Evolutionary conservation across 2,797 vertebrate genomes (phyloP).

Genomic region (Labroides dimidiatus): DNA sequence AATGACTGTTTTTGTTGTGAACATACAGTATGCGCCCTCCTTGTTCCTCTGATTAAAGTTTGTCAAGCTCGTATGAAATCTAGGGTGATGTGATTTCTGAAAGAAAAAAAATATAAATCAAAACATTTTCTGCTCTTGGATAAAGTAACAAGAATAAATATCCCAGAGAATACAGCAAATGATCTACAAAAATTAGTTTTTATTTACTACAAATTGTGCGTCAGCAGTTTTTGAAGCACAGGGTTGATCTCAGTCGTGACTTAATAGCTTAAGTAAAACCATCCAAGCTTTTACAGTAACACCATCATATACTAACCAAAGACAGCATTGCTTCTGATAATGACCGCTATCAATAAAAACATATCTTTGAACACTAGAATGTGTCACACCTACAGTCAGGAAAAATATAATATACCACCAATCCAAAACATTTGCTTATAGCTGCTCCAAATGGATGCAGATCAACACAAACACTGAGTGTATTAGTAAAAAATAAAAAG

Average conservation of each 20-base stretch:
- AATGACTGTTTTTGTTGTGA: slow-evolving; percentile 21
- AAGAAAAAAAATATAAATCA: slow-evolving; percentile 17
- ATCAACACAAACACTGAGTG: slow-evolving; percentile 42
- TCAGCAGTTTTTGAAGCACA: slow-evolving; percentile 54
- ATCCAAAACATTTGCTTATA: slow-evolving; percentile 48
- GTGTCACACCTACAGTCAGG: slow-evolving; percentile 42
- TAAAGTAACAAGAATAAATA: slow-evolving; percentile 4
- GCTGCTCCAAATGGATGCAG: slow-evolving; percentile 33
- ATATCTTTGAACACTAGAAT: slow-evolving; percentile 38
- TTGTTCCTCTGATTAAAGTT: slow-evolving; percentile 63
- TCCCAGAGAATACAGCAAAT: slow-evolving; percentile 17
- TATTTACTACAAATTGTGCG: slow-evolving; percentile 78
- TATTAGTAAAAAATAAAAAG: slow-evolving; percentile 22
- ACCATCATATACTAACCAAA: slow-evolving; percentile 36
- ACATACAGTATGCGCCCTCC: slow-evolving; percentile 28
- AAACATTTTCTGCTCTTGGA: slow-evolving; percentile 1
- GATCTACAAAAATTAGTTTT: slow-evolving; percentile 74
- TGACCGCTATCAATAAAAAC: slow-evolving; percentile 44
- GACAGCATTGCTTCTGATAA: slow-evolving; percentile 45
- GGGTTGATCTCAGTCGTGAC: slow-evolving; percentile 39
- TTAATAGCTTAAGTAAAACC: slow-evolving; percentile 43
- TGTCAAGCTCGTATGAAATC: slow-evolving; percentile 20
- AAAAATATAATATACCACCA: slow-evolving; percentile 43
- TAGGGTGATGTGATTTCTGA: slow-evolving; percentile 13
- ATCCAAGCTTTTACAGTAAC: slow-evolving; percentile 47